phyloP scores from a whole-genome alignment of 2,888 invertebrate species.

The Drosophila robusta region DNA sequence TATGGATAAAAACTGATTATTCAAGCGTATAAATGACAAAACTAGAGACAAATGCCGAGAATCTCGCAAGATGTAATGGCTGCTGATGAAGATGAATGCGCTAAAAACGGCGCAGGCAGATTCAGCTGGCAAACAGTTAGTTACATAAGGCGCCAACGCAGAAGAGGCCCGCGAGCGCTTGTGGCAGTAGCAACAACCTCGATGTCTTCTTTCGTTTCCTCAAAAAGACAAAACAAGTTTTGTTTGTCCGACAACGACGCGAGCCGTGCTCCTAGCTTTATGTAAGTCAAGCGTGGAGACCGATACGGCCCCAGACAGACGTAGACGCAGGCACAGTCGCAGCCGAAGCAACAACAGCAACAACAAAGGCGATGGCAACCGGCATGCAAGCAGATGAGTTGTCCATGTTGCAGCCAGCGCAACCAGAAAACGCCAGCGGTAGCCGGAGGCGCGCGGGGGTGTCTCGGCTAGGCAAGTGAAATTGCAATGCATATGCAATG shows the following conservation, averaged over 20 bases:
- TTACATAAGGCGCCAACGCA: slow-evolving; percentile 79
- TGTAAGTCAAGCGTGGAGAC: slow-evolving; percentile 77
- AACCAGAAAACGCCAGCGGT: slow-evolving; percentile 37
- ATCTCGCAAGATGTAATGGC: slow-evolving; percentile 60
- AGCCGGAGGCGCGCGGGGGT: slow-evolving; percentile 11
- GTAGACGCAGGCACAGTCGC: slow-evolving; percentile 6
- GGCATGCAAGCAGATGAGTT: slow-evolving; percentile 68
- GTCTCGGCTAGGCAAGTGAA: slow-evolving; percentile 53
- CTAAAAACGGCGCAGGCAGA: slow-evolving; percentile 38
- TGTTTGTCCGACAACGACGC: slow-evolving; percentile 57
- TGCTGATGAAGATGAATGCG: slow-evolving; percentile 68
- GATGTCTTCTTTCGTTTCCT: slow-evolving; percentile 71
- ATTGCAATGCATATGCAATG: slow-evolving; percentile 74
- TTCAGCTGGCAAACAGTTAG: slow-evolving; percentile 24
- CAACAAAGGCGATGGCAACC: slow-evolving; percentile 26
- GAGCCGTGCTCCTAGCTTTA: slow-evolving; percentile 72
- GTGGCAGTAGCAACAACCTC: slow-evolving; percentile 72
- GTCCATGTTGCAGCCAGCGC: slow-evolving; percentile 46
- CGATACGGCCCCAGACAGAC: slow-evolving; percentile 37
- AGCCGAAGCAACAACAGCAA: slow-evolving; percentile 3
- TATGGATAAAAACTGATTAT: slow-evolving; percentile 45
- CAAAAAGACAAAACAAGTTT: slow-evolving; percentile 74
- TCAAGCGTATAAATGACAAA: slow-evolving; percentile 67
- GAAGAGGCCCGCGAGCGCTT: slow-evolving; percentile 54
- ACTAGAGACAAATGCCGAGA: slow-evolving; percentile 56